phyloP scores from a whole-genome alignment of 2,113 vertebrate genomes.

The Cryptomyrus ogoouensis region DNA sequence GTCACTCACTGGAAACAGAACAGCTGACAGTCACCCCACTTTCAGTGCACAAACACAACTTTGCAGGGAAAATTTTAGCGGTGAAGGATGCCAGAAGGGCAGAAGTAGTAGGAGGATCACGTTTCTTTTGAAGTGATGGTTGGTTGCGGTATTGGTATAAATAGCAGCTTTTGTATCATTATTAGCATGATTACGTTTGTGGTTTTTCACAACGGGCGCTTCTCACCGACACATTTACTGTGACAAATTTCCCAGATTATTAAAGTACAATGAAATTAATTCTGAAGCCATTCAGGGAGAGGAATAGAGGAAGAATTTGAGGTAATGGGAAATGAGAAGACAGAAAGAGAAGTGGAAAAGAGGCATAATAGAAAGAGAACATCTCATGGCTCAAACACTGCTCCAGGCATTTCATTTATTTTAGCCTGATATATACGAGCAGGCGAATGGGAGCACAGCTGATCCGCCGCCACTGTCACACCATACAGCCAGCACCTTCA shows the following conservation, averaged over 20 bases:
- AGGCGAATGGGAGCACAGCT: not conserved
- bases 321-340: not conserved
- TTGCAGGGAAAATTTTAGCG: not conserved
- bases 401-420: not conserved
- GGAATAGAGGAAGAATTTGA: not conserved
- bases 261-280: not conserved
- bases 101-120: not conserved
- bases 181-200: not conserved
- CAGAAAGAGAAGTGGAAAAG: not conserved
- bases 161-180: not conserved
- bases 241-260: not conserved
- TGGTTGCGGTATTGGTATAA: not conserved
- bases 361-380: not conserved
- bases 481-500: not conserved
- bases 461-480: not conserved
- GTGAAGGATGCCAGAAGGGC: not conserved
- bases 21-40: not conserved
- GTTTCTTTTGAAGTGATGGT: not conserved
- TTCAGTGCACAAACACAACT: not conserved
- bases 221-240: not conserved
- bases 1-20: not conserved
- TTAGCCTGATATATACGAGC: not conserved
- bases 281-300: not conserved
- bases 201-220: not conserved
- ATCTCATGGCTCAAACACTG: not conserved